Conservation (phyloP, 2,888 invertebrate species). For the Hypsopygia costalis region DNA sequence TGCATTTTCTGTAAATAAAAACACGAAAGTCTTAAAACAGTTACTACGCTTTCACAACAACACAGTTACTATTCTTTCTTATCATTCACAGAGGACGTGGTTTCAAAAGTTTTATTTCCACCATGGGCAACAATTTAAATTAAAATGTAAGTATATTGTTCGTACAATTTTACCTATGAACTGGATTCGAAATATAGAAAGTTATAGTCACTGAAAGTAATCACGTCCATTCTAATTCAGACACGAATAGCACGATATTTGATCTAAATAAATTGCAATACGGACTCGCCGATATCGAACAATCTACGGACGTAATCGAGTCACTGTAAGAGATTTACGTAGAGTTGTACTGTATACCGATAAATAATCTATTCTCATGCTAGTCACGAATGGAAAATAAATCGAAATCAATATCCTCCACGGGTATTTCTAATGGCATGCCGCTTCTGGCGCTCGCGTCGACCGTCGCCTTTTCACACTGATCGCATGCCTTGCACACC, state of each 20-base stretch:
- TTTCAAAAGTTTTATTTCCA: no score
- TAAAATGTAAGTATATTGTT: no score
- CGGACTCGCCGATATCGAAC: constrained; percentile 34
- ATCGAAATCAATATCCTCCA: constrained; percentile 68
- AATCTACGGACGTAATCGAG: constrained; percentile 23
- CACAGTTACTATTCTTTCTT: no score
- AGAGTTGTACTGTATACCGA: constrained; percentile 45
- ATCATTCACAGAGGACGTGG: no score
- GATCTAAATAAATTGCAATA: constrained; percentile 5
- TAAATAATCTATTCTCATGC: constrained; percentile 52
- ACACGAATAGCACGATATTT: not conserved
- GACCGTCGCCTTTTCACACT: not conserved
- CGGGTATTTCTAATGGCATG: constrained; percentile 58
- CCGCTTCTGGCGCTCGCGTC: constrained; percentile 33
- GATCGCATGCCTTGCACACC: not conserved
- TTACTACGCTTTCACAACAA: no score
- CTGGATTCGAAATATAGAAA: no score
- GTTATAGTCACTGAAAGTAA: no score
- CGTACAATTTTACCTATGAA: not conserved
- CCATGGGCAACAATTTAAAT: no score
- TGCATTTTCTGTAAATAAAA: no score
- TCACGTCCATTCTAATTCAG: no score
- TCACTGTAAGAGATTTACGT: constrained; percentile 26
- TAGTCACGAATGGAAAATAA: constrained; percentile 67
- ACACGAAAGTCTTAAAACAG: no score